phyloP scores from a whole-genome alignment of 2,797 vertebrate genomes.

The Gephyroberyx darwinii region DNA sequence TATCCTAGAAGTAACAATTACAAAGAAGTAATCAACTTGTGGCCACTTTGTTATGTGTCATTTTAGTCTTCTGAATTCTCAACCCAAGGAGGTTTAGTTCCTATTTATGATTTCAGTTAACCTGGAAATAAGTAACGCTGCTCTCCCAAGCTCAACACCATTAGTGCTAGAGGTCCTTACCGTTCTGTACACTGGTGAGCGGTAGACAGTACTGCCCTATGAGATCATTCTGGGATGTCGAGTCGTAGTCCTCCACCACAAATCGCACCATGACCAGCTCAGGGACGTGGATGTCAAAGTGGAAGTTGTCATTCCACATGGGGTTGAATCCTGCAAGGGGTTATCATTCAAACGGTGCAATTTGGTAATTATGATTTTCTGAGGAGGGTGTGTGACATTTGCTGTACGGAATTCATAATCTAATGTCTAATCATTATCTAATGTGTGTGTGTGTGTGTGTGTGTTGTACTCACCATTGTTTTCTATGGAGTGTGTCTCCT shows the following conservation, averaged over 20 bases:
- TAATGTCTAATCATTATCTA: too few relatives aligned
- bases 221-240: conserved; percentile 87
- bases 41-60: not conserved
- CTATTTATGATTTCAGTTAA: not conserved
- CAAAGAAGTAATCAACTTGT: too few relatives aligned
- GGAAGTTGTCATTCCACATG: conserved; percentile 86
- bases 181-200: conserved; percentile 87
- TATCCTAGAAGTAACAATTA: not conserved
- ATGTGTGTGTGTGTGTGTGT: conserved; percentile 2
- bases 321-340: conserved; percentile 90
- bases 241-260: conserved; percentile 91
- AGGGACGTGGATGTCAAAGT: conserved; percentile 86
- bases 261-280: conserved; percentile 90
- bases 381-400: not conserved
- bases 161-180: conserved; percentile 73
- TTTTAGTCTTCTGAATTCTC: too few relatives aligned
- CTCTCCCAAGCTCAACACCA: too few relatives aligned
- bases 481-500: conserved; percentile 84
- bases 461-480: conserved; percentile 86
- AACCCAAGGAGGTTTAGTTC: not conserved
- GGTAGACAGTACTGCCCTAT: conserved; percentile 92
- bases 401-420: not conserved
- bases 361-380: not conserved
- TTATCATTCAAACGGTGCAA: not conserved
- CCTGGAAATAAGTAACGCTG: not conserved